phyloP scores from a whole-genome alignment of 2,797 vertebrate species.

The Pseudotriccus pelzelni region DNA sequence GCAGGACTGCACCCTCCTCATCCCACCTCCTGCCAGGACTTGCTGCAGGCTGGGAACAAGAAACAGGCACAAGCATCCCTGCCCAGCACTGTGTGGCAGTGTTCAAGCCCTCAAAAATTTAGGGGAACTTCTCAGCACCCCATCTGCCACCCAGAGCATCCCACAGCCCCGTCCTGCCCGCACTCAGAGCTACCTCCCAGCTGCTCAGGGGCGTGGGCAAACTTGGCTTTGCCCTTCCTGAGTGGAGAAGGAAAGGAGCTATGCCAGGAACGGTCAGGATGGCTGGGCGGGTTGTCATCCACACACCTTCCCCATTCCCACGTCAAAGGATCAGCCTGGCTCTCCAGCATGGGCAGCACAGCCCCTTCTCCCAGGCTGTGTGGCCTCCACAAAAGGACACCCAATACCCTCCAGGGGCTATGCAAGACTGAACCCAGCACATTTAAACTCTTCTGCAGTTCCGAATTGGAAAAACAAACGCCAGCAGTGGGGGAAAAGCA shows the following conservation, averaged over 20 bases:
- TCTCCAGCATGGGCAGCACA: accelerated
- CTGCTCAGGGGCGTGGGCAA: accelerated
- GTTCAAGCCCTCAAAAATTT: accelerated
- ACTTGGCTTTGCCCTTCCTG: accelerated
- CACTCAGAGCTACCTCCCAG: not conserved
- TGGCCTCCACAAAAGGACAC: not conserved
- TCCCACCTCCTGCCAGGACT: not conserved
- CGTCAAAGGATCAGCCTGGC: accelerated
- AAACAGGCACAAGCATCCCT: accelerated
- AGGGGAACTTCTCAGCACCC: not conserved
- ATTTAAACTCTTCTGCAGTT: not conserved
- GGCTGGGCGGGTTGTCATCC: not conserved
- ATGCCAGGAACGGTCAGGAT: accelerated
- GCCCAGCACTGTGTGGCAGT: accelerated
- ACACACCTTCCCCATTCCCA: not conserved
- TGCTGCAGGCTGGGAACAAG: not conserved
- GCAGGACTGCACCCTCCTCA: not conserved
- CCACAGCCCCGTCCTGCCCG: not conserved
- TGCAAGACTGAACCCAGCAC: not conserved
- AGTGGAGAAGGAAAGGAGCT: accelerated
- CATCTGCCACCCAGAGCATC: not conserved
- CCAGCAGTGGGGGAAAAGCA: too few relatives aligned
- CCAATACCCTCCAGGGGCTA: not conserved
- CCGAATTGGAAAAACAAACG: too few relatives aligned
- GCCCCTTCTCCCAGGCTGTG: not conserved